Conservation (phyloP, 1,140 invertebrate genomes). For the Heliconius hermathena region DNA sequence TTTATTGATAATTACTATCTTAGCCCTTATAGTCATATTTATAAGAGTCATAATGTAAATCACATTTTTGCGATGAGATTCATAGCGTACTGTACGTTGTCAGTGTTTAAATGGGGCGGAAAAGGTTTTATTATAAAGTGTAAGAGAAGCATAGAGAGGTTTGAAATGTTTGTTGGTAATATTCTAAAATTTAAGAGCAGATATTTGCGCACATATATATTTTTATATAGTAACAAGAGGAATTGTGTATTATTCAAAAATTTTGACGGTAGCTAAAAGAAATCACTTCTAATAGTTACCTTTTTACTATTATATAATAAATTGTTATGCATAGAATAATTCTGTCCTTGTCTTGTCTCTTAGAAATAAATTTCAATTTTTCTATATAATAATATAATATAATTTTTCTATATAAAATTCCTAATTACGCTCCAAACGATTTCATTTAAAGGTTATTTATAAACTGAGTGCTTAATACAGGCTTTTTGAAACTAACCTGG, state of each 20-base stretch:
- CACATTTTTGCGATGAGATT: neutral
- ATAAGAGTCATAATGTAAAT: neutral
- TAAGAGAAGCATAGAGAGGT: neutral
- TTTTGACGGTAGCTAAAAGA: neutral
- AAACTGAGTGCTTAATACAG: neutral
- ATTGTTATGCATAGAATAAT: neutral
- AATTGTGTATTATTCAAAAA: neutral
- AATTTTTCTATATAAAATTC: neutral
- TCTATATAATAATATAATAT: neutral
- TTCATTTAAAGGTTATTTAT: neutral
- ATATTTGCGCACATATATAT: neutral
- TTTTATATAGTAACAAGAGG: neutral
- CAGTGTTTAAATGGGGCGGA: conserved; percentile 21
- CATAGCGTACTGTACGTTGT: neutral
- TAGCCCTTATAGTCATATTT: neutral
- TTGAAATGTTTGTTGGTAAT: neutral
- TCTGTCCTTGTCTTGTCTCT: neutral
- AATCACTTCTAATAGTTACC: neutral
- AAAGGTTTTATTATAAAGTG: conserved; percentile 24
- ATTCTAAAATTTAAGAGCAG: neutral
- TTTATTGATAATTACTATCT: neutral
- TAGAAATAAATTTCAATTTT: no score
- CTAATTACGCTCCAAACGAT: neutral
- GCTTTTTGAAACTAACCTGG: neutral
- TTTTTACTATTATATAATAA: no score